phyloP scores from a whole-genome alignment of 1,140 invertebrate species.

The Lepidurus arcticus region DNA sequence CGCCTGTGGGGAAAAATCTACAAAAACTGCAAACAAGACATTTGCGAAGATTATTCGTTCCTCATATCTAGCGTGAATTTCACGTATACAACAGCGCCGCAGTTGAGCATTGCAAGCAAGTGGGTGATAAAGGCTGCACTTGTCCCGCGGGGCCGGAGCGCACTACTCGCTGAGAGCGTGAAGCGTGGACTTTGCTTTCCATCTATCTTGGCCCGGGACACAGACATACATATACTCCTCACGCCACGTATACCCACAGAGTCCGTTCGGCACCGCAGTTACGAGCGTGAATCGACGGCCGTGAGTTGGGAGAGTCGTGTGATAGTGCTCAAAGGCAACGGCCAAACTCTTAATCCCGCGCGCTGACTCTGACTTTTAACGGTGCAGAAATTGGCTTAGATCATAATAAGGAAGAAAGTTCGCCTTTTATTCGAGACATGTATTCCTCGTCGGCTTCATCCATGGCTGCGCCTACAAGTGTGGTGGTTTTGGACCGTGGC shows the following conservation, averaged over 20 bases:
- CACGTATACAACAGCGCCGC: constrained; percentile 9
- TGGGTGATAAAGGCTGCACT: constrained; percentile 21
- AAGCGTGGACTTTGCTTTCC: constrained; percentile 21
- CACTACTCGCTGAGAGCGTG: constrained; percentile 5
- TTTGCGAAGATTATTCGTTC: too few species aligned
- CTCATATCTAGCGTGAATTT: background rate
- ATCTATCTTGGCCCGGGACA: constrained; percentile 1
- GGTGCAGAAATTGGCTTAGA: background rate
- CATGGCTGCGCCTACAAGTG: constrained; percentile 74
- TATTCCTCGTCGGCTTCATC: constrained; percentile 29
- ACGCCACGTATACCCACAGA: background rate
- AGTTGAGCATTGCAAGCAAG: constrained; percentile 18
- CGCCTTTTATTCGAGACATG: constrained; percentile 26
- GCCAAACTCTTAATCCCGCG: background rate
- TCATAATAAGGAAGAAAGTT: background rate
- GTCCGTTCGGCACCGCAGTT: constrained; percentile 12
- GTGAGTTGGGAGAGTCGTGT: constrained; percentile 4
- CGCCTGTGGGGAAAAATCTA: background rate
- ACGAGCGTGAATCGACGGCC: constrained; percentile 8
- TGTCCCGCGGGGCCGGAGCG: constrained; percentile 10
- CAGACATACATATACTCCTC: background rate
- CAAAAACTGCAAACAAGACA: too few species aligned
- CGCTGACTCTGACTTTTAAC: background rate
- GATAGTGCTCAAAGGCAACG: background rate
- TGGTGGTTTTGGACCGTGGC: constrained; percentile 84